A percentile compares a stretch with the other conserved stretches of the same genome.
These are phyloP conservation scores for Drosophila neoperkinsi DNA, from an alignment of 2,888 invertebrate species.

Conservation along the genomic window DNA sequence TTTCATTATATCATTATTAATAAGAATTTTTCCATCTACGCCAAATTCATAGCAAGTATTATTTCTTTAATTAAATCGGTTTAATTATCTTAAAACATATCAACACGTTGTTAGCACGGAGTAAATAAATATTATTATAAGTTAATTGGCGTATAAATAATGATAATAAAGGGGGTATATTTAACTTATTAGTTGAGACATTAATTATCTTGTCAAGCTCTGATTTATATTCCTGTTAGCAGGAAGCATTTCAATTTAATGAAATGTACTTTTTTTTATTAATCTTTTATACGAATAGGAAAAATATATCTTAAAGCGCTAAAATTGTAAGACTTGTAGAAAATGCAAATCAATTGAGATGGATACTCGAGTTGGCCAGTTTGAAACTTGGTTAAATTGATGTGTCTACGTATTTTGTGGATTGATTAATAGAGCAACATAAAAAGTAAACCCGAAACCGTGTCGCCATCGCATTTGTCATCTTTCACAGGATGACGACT, in stretches of 20 bases:
- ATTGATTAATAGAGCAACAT: constrained; percentile 53
- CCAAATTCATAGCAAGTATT: neutral
- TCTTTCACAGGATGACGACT: constrained; percentile 20
- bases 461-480: constrained; percentile 36
- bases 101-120: constrained; percentile 21
- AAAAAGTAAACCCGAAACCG: constrained; percentile 20
- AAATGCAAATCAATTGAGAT: constrained; percentile 47
- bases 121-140: constrained; percentile 10
- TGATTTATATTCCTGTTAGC: constrained; percentile 44
- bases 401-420: constrained; percentile 39
- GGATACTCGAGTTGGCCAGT: constrained; percentile 12
- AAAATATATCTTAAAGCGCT: constrained; percentile 4
- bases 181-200: constrained; percentile 10
- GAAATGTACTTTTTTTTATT: neutral
- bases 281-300: neutral
- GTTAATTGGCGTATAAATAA: constrained; percentile 30
- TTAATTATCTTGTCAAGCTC: constrained; percentile 53
- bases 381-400: constrained; percentile 36
- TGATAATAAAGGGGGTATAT: constrained; percentile 20
- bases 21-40: neutral
- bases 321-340: constrained; percentile 1
- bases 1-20: neutral
- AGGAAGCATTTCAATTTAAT: neutral
- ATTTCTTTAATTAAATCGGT: neutral
- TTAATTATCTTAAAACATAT: constrained; percentile 21